phyloP scores from a whole-genome alignment of 2,797 vertebrate species.

The Lepus oiostolus region DNA sequence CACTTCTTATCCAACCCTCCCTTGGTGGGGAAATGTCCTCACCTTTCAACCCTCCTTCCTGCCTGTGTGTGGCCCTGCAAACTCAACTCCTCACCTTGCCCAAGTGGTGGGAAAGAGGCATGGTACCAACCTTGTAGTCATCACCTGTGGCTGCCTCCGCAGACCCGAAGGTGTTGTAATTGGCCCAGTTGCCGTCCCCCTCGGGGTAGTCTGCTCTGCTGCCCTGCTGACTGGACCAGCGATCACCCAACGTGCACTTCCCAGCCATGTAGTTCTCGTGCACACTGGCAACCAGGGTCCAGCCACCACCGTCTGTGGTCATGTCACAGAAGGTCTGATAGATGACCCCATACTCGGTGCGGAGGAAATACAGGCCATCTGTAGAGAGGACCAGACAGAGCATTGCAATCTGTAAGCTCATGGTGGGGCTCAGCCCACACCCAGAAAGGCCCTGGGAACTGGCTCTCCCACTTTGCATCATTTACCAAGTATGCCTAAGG shows the following conservation, averaged over 20 bases:
- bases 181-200: constrained; percentile 80
- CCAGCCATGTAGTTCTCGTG: constrained; percentile 87
- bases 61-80: background rate
- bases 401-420: too few relatives aligned
- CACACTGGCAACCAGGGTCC: constrained; percentile 81
- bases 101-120: background rate
- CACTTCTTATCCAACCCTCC: background rate
- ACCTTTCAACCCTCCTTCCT: rapidly evolving
- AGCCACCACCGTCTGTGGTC: constrained; percentile 77
- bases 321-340: constrained; percentile 91
- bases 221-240: constrained; percentile 66
- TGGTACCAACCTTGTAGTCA: constrained; percentile 80
- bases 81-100: background rate
- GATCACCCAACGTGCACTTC: constrained; percentile 82
- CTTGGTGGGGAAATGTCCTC: background rate
- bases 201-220: constrained; percentile 42
- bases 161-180: constrained; percentile 76
- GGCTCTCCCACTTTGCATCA: too few relatives aligned
- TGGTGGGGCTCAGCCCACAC: too few relatives aligned
- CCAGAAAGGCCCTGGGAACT: too few relatives aligned
- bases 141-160: constrained; percentile 72
- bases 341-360: constrained; percentile 73
- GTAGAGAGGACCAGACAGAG: too few relatives aligned
- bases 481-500: too few relatives aligned
- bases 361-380: constrained; percentile 85